phyloP scores from a whole-genome alignment of 1,140 invertebrate species.

The Macrobrachium rosenbergii region DNA sequence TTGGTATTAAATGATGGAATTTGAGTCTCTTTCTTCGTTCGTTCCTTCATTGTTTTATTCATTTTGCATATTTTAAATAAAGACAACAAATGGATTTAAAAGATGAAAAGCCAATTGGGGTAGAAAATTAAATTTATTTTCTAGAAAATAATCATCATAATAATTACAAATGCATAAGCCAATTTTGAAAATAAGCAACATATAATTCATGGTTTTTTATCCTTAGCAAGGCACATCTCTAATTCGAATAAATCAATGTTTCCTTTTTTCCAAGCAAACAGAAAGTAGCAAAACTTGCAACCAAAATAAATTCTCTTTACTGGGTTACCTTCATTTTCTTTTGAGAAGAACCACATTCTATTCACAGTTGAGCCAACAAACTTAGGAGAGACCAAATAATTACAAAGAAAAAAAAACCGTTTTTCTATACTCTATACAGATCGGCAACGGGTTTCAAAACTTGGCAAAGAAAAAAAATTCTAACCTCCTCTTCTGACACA shows the following conservation, averaged over 20 bases:
- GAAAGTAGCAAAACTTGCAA: background rate
- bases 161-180: slow-evolving; percentile 57
- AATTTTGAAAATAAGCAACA: slow-evolving; percentile 54
- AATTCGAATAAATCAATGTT: slow-evolving; percentile 52
- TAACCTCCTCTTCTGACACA: no score
- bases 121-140: slow-evolving; percentile 64
- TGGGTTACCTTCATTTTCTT: background rate
- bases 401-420: background rate
- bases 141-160: slow-evolving; percentile 38
- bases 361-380: slow-evolving; percentile 57
- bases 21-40: no score
- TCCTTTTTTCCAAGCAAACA: slow-evolving; percentile 51
- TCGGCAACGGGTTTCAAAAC: no score
- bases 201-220: slow-evolving; percentile 50
- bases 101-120: slow-evolving; percentile 57
- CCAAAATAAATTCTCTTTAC: no score
- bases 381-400: slow-evolving; percentile 1
- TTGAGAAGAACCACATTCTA: background rate
- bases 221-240: slow-evolving; percentile 61
- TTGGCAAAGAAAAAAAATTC: no score
- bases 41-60: no score
- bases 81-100: slow-evolving; percentile 43
- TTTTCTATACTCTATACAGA: background rate
- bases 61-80: background rate
- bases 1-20: no score